These are phyloP conservation scores for Hecatera dysodea DNA, from an alignment of 2,888 invertebrate genomes.

Conservation along the genomic window DNA sequence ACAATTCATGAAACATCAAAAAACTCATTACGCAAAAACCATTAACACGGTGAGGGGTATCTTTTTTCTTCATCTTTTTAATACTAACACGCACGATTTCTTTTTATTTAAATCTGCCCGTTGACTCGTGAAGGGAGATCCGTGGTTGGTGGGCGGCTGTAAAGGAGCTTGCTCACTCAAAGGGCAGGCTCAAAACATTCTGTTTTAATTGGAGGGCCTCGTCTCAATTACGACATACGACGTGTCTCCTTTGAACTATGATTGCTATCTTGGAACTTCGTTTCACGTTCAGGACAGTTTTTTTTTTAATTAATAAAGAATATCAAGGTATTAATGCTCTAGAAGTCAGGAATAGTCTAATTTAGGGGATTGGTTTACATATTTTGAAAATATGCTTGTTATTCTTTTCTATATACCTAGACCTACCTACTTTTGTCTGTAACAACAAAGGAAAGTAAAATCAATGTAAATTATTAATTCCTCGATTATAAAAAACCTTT, in stretches of 20 bases:
- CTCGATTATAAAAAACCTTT: no score
- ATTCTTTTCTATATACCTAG: no score
- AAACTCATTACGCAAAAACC: constrained; percentile 56
- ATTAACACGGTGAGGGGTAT: constrained; percentile 66
- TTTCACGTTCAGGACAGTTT: constrained; percentile 58
- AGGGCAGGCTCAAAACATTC: constrained; percentile 82
- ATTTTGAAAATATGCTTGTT: background rate
- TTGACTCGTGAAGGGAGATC: constrained; percentile 70
- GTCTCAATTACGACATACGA: constrained; percentile 84
- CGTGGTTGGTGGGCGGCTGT: constrained; percentile 70
- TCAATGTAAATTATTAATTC: background rate
- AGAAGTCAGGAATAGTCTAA: background rate
- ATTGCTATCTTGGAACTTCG: constrained; percentile 80
- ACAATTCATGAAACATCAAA: constrained; percentile 46
- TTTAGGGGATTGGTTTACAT: background rate
- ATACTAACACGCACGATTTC: constrained; percentile 72
- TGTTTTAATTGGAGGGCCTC: constrained; percentile 87
- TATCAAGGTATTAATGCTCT: background rate
- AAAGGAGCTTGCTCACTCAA: constrained; percentile 81
- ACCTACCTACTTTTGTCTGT: no score
- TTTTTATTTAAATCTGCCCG: constrained; percentile 68
- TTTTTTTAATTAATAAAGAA: constrained; percentile 4
- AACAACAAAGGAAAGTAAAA: background rate
- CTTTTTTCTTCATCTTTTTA: constrained; percentile 69
- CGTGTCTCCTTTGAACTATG: constrained; percentile 84